A percentile compares a stretch with the other conserved stretches of the same genome.
phyloP scores from a whole-genome alignment of 2,797 vertebrate genomes.

The Balearica regulorum region DNA sequence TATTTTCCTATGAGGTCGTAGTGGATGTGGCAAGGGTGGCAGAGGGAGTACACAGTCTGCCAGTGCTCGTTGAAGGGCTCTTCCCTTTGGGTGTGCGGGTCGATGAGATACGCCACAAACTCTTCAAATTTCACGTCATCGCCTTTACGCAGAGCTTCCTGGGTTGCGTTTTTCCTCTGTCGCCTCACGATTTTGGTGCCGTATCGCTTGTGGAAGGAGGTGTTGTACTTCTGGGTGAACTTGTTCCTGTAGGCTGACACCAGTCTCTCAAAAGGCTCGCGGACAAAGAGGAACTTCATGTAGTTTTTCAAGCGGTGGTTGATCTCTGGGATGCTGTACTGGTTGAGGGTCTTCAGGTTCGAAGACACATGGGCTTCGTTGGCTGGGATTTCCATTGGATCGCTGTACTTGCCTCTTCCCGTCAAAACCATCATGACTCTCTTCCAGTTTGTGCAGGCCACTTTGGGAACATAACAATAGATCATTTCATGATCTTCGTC shows the following conservation, averaged over 20 bases:
- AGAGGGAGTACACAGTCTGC: conserved; percentile 94
- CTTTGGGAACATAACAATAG: conserved; percentile 98
- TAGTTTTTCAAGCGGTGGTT: conserved; percentile 98
- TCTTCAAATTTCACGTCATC: conserved; percentile 92
- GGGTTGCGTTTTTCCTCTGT: conserved; percentile 93
- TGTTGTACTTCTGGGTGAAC: conserved; percentile 98
- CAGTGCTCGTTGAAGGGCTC: conserved; percentile 98
- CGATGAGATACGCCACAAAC: conserved; percentile 91
- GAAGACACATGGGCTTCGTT: conserved; percentile 92
- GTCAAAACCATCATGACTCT: conserved; percentile 98
- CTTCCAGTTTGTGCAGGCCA: conserved; percentile 99
- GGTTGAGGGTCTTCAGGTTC: conserved; percentile 95
- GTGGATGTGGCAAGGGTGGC: conserved; percentile 96
- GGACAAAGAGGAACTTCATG: conserved; percentile 97
- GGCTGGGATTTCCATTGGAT: conserved; percentile 96
- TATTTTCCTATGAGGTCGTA: conserved; percentile 98
- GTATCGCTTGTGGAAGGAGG: conserved; percentile 95
- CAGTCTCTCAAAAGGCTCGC: conserved; percentile 94
- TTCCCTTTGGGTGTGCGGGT: conserved; percentile 90
- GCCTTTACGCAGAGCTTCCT: conserved; percentile 87
- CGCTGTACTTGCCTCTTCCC: conserved; percentile 89
- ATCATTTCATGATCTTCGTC: conserved; percentile 96
- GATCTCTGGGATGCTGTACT: conserved; percentile 97
- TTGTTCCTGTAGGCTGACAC: conserved; percentile 98
- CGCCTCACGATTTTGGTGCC: conserved; percentile 94